phyloP scores from a whole-genome alignment of 1,140 invertebrate genomes.

The Euura saliciscinereae region DNA sequence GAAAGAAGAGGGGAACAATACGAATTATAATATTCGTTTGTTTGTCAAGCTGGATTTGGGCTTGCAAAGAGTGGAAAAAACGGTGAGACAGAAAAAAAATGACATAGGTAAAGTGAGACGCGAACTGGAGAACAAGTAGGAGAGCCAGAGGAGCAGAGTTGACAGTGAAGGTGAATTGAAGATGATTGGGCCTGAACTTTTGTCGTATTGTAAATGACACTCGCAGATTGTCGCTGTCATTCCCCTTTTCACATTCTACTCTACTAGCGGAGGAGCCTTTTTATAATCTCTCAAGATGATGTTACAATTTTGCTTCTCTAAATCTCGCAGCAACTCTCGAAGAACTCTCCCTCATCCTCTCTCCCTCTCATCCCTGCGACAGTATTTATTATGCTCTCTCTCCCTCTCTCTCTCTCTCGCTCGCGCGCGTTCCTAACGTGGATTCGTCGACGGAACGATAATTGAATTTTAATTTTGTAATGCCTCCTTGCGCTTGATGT shows the following conservation, averaged over 20 bases:
- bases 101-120: neutral
- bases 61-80: neutral
- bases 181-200: neutral
- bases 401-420: neutral
- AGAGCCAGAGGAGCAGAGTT: neutral
- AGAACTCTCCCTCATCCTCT: constrained; percentile 17
- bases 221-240: constrained; percentile 44
- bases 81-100: neutral
- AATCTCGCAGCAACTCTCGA: constrained; percentile 18
- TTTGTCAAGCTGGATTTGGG: neutral
- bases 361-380: neutral
- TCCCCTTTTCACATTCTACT: constrained; percentile 22
- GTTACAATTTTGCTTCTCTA: constrained; percentile 36
- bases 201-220: constrained; percentile 34
- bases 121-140: neutral
- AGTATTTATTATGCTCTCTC: neutral
- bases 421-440: neutral
- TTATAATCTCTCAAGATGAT: constrained; percentile 34
- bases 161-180: neutral
- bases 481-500: constrained; percentile 25
- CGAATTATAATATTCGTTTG: neutral
- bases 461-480: constrained; percentile 47
- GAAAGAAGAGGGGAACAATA: neutral
- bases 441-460: constrained; percentile 26
- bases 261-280: constrained; percentile 21